Conservation (phyloP, 2,888 invertebrate species). For the Argyra leucocephala region DNA sequence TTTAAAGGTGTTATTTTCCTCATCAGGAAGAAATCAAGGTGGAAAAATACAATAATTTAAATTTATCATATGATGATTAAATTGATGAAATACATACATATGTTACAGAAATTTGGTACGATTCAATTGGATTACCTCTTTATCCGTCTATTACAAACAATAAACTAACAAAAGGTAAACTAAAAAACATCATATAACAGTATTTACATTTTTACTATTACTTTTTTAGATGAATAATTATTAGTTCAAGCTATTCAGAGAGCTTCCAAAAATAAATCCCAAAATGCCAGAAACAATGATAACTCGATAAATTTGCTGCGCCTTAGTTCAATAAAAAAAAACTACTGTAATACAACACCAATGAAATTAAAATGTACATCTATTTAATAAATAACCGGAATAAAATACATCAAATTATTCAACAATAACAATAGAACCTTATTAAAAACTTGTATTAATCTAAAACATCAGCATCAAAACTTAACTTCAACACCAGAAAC, state of each 20-base stretch:
- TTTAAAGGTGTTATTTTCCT: too few species aligned
- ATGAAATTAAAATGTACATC: slow-evolving; percentile 24
- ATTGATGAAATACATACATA: slow-evolving; percentile 13
- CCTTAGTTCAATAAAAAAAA: slow-evolving; percentile 11
- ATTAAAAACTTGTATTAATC: neutral
- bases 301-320: slow-evolving; percentile 21
- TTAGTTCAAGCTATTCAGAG: slow-evolving; percentile 50
- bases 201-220: slow-evolving; percentile 13
- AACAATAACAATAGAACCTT: neutral
- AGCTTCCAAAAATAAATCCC: slow-evolving; percentile 35
- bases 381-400: slow-evolving; percentile 6
- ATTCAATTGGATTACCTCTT: slow-evolving; percentile 29
- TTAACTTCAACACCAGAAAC: neutral
- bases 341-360: slow-evolving; percentile 10
- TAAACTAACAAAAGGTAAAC: slow-evolving; percentile 25
- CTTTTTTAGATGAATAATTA: slow-evolving; percentile 48
- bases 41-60: neutral
- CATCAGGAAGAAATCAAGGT: neutral
- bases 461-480: neutral
- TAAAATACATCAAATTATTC: neutral
- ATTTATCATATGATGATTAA: neutral
- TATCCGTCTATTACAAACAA: slow-evolving; percentile 25
- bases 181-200: too few species aligned
- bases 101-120: slow-evolving; percentile 22
- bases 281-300: slow-evolving; percentile 24